These are phyloP conservation scores for Geotrupes spiniger DNA, from an alignment of 2,888 invertebrate species.

Conservation along the genomic window DNA sequence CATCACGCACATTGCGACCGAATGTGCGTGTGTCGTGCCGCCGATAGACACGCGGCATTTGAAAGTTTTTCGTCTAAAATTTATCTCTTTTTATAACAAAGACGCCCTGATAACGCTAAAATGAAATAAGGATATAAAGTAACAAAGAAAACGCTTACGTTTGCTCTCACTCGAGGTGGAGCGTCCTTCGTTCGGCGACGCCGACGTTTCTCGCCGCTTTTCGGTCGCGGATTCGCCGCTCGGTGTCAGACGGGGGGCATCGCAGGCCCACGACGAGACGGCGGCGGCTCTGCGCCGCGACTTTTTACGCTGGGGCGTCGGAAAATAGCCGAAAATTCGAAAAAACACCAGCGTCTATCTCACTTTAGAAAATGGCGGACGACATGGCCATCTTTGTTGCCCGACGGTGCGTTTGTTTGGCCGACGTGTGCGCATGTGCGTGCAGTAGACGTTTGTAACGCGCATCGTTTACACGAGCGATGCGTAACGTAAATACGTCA, in stretches of 20 bases:
- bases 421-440: constrained; percentile 22
- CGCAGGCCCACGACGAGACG: constrained; percentile 6
- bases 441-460: not conserved
- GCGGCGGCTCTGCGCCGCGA: constrained; percentile 4
- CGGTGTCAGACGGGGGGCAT: constrained; percentile 15
- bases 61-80: constrained; percentile 52
- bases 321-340: constrained; percentile 37
- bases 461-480: not conserved
- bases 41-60: constrained; percentile 23
- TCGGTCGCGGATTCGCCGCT: constrained; percentile 3
- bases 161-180: constrained; percentile 41
- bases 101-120: constrained; percentile 50
- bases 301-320: constrained; percentile 5
- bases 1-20: not conserved
- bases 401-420: constrained; percentile 31
- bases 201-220: constrained; percentile 25
- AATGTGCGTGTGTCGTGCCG: not conserved
- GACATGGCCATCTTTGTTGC: constrained; percentile 52
- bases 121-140: constrained; percentile 50
- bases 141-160: constrained; percentile 52
- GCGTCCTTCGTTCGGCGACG: constrained; percentile 28
- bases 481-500: constrained; percentile 1
- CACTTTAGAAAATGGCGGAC: constrained; percentile 54
- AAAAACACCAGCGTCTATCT: constrained; percentile 51
- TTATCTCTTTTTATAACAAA: constrained; percentile 52